Base-by-base conservation (phyloP, 2,797 vertebrate genomes). In the Cuniculus paca region DNA sequence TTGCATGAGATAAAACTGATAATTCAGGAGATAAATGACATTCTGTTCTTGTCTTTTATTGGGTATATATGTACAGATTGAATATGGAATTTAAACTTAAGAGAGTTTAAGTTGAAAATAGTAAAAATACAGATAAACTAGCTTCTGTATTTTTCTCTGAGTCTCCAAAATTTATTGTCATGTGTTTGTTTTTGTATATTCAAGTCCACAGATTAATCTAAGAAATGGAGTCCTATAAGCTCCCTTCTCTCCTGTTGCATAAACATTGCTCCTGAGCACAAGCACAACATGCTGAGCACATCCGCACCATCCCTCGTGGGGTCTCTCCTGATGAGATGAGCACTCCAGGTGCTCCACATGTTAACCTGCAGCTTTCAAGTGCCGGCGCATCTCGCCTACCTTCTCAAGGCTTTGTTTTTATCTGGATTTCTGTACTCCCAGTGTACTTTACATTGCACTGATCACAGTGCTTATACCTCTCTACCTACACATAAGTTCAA, bases 41-140 rank as follows among this genome's bases (percentile, higher is more conserved):
- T 13, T 56, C 11, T 14, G 39, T 88, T 75, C 19, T 91, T 93
- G 2, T 2, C 42, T 88, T 82, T 78, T 31, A 54, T 68, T 94
- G 24, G 4, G 3, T 70, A 4, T 56, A 31, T 26, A 88, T 28
- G 12, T 83, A 89, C 91, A 74, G 6, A 34, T 28, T 68, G 26
- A 82, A 70, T 70, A 91, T 90, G 24, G 90, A 87, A 91, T 89
- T 39, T 82, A 94, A 48, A 11, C 7, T 65, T 54, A 91, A 68
- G 1, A 78, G 24, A n/a, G 4, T 60, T 54, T 19, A 54, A 54
- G 19, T 54, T 54, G 83, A 16, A 93, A 77, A 88, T 14, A 81
- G 8, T 87, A 9, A 90, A 56, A 63, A 63, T 45, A 50, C 0
- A 39, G 28, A 50, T 92, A 75, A 36, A 58, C 0, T 80, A 42